Base-by-base conservation (phyloP, 1,140 invertebrate species). In the Pseudomyrmex cubaensis region DNA sequence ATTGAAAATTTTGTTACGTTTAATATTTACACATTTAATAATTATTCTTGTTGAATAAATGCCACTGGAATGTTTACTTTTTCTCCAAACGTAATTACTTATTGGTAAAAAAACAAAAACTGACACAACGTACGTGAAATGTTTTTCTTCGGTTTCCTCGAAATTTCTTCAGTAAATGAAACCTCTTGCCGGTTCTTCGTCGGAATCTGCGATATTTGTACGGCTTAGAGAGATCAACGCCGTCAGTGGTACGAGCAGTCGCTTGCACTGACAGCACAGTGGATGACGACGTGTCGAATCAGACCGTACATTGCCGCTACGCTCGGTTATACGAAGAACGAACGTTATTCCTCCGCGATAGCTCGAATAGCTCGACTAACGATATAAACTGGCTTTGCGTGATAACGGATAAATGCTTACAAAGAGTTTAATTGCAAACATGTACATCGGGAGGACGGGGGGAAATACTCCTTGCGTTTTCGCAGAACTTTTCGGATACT, bases 371-470 rank as follows among this genome's bases (percentile, higher is more conserved):
- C 66, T 35, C n/a, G 20, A 35, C 35, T 35, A 35, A 35, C 35
- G 35, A 35, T 35, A 35, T 35, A 35, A 20, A 35, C 35, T 17
- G 35, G 63, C 63, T 70, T 78, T 4, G 66, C 76, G 76, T 80
- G 76, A 70, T 72, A 72, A 61, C 76, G 54, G 76, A 72, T 25
- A 72, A 72, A 80, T 52, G 61, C 74, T 20, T 35, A 64, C 66
- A 46, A 80, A 61, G 76, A 80, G 66, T 80, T 80, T 80, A 80
- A 80, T 80, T 72, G 54, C 76, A 35, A 35, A 35, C 35, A 61
- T 35, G 22, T 66, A 35, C 76, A 22, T n/a, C 15, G 44, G 57
- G n/a, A 57, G 13, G 20, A n/a, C 75, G 35, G n/a, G 4, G 35
- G 5, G 35, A 35, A 35, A 35, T 35, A 35, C 35, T 56, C 15